These are phyloP conservation scores for Nematolebias whitei DNA, from an alignment of 2,113 vertebrate genomes.

Conservation along the genomic window DNA sequence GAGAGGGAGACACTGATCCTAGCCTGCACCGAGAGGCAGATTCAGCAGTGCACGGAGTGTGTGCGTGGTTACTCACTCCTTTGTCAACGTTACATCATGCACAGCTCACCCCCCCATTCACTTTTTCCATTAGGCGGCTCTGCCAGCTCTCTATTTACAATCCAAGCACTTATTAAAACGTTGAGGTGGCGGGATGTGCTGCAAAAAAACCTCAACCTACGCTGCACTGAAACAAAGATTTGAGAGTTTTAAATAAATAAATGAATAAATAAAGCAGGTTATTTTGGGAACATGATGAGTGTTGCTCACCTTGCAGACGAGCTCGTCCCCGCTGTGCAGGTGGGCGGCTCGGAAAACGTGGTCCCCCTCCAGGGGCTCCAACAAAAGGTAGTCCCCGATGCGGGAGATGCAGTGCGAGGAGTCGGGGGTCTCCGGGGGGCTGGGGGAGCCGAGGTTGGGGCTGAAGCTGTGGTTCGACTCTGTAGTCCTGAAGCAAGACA, in stretches of 20 bases:
- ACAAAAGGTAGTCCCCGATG: conserved; percentile 98
- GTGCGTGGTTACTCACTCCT: no score
- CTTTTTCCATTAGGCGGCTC: conserved; percentile 72
- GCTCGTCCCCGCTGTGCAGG: conserved; percentile 97
- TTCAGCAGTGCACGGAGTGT: no score
- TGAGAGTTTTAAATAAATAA: no score
- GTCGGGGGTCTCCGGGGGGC: conserved; percentile 98
- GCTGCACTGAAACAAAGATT: no score
- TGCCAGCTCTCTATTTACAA: conserved; percentile 70
- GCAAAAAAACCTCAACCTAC: conserved; percentile 10
- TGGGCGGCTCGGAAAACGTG: conserved; percentile 97
- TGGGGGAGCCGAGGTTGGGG: conserved; percentile 97
- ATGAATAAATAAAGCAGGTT: background rate
- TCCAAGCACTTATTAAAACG: conserved; percentile 59
- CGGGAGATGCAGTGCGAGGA: conserved; percentile 97
- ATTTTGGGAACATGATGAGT: conserved; percentile 13
- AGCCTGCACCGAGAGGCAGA: no score
- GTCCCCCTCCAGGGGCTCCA: conserved; percentile 98
- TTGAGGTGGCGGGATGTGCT: conserved; percentile 4
- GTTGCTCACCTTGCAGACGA: conserved; percentile 94
- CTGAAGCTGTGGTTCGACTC: conserved; percentile 97
- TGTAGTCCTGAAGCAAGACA: conserved; percentile 91
- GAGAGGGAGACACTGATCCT: no score
- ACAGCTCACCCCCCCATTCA: conserved; percentile 72
- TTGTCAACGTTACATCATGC: no score